Evolutionary conservation across 2,888 invertebrate genomes (phyloP).

Genomic region (Andrena haemorrhoa): DNA sequence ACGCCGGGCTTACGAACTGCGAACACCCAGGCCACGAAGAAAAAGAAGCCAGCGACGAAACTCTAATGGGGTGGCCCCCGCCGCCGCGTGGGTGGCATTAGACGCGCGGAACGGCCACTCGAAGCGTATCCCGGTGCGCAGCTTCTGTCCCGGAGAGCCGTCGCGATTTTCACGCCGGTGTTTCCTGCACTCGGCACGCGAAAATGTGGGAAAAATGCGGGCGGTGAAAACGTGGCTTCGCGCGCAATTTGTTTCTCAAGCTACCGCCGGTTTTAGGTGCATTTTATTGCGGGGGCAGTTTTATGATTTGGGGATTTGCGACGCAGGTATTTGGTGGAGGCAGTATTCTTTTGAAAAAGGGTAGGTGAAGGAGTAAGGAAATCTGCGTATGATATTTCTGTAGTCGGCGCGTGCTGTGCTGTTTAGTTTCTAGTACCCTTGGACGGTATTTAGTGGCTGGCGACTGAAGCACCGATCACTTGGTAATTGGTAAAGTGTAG

Average conservation of each 20-base stretch:
- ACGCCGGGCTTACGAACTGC: constrained; percentile 56
- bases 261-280: no score
- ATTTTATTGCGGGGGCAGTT: no score
- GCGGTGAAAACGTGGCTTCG: neutral
- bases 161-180: neutral
- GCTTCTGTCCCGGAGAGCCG: neutral
- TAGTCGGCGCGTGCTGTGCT: no score
- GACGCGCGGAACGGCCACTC: constrained; percentile 6
- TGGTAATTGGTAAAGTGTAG: constrained; percentile 1
- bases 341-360: no score
- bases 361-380: no score
- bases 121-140: neutral
- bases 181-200: neutral
- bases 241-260: neutral
- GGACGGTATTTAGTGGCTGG: neutral
- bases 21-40: constrained; percentile 31
- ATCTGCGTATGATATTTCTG: no score
- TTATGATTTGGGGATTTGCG: no score
- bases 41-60: constrained; percentile 40
- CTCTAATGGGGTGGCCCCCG: constrained; percentile 45
- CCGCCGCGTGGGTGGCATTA: constrained; percentile 38
- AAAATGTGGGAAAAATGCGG: neutral
- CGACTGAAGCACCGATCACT: neutral
- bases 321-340: no score
- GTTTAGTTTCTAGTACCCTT: neutral